Conservation (phyloP, 2,113 vertebrate genomes). For the Grallaria varia region DNA sequence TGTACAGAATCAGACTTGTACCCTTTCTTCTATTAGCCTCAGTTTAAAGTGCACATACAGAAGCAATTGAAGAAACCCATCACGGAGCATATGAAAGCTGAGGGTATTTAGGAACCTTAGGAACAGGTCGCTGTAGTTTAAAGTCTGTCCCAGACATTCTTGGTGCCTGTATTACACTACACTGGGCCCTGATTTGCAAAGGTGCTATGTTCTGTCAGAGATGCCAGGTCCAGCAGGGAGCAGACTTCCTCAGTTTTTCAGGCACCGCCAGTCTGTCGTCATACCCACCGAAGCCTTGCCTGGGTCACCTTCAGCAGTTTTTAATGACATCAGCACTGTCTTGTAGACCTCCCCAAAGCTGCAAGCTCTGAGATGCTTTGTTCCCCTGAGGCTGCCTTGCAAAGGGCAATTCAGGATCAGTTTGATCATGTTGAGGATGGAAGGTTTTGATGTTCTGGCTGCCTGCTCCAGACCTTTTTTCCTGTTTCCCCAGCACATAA, state of each 20-base stretch:
- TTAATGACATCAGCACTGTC: neutral
- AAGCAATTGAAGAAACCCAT: neutral
- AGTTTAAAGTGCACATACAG: neutral
- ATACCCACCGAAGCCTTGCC: neutral
- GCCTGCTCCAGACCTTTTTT: neutral
- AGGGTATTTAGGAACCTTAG: neutral
- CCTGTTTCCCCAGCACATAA: neutral
- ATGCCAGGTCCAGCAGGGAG: neutral
- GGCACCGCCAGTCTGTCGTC: neutral
- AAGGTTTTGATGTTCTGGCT: neutral
- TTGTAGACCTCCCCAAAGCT: neutral
- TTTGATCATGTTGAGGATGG: neutral
- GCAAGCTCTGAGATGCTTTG: neutral
- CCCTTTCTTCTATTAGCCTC: neutral
- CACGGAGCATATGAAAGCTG: neutral
- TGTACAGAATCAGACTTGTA: neutral
- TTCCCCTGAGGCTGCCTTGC: neutral
- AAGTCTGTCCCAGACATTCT: neutral
- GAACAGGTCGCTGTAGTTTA: fast-evolving
- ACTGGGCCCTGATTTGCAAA: neutral
- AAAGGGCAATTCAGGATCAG: neutral
- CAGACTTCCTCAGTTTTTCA: neutral
- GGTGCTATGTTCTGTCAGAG: neutral
- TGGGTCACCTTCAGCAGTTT: neutral
- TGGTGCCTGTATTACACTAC: neutral